phyloP scores from a whole-genome alignment of 2,113 vertebrate genomes.

The Nipponia nippon region DNA sequence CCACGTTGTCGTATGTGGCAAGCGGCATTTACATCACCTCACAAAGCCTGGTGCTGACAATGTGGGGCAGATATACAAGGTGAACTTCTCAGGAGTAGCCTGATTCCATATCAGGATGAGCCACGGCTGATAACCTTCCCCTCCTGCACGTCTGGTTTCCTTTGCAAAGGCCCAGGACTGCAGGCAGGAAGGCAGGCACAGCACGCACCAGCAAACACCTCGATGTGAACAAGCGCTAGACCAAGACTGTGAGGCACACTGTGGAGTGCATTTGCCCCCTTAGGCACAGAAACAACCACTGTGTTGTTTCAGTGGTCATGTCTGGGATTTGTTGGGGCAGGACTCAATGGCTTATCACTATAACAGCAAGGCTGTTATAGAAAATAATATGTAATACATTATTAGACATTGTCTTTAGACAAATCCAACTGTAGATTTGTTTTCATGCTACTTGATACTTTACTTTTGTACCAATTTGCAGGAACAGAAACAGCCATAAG shows the following conservation, averaged over 20 bases:
- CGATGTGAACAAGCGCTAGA: not conserved
- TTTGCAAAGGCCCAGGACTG: not conserved
- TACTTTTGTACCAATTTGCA: not conserved
- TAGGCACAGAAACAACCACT: not conserved
- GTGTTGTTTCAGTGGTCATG: not conserved
- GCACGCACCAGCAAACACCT: not conserved
- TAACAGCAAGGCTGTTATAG: not conserved
- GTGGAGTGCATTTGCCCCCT: not conserved
- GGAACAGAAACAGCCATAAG: not conserved
- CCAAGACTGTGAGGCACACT: not conserved
- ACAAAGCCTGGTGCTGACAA: not conserved
- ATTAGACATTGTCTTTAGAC: not conserved
- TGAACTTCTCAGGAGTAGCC: not conserved
- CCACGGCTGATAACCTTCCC: not conserved
- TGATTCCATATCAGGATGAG: not conserved
- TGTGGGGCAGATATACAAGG: not conserved
- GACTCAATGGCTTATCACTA: not conserved
- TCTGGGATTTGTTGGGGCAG: not conserved
- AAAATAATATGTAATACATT: not conserved
- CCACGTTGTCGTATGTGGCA: not conserved
- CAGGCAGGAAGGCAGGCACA: not conserved
- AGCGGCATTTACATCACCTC: not conserved
- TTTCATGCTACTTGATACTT: not conserved
- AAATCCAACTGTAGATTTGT: not conserved
- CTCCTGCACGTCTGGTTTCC: not conserved